Evolutionary conservation across 2,797 vertebrate genomes (phyloP).

Genomic region (Lagorchestes hirsutus): DNA sequence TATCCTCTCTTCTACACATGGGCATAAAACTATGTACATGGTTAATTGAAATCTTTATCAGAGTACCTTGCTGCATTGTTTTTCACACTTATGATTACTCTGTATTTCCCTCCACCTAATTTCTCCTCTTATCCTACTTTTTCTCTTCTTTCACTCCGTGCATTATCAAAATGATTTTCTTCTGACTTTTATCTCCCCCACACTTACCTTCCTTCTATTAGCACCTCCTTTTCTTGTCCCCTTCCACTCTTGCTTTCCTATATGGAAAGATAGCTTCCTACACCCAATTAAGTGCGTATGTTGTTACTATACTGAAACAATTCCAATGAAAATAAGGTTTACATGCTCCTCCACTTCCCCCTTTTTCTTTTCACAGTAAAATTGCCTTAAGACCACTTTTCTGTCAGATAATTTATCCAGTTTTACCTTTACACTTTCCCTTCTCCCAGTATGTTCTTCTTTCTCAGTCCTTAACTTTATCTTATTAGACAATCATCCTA

Average conservation of each 20-base stretch:
- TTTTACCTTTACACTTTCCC: no score
- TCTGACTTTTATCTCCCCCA: background rate
- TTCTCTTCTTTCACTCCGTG: no score
- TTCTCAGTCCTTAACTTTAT: no score
- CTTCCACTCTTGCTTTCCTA: no score
- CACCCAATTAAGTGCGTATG: background rate
- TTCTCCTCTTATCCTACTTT: no score
- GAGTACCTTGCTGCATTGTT: no score
- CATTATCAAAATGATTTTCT: no score
- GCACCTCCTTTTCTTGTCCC: no score
- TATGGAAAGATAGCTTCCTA: background rate
- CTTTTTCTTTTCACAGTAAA: background rate
- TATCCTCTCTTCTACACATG: constrained; percentile 52
- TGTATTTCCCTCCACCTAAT: no score
- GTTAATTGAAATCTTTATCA: background rate
- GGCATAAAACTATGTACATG: constrained; percentile 64
- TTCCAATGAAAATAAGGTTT: background rate
- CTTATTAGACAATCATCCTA: no score
- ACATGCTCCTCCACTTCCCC: background rate
- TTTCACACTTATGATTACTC: no score
- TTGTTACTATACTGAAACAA: background rate
- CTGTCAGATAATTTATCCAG: background rate
- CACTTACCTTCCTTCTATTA: background rate
- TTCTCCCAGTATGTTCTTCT: no score
- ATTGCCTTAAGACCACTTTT: background rate